These are phyloP conservation scores for Cosmopolites sordidus DNA, from an alignment of 2,888 invertebrate genomes.

Conservation along the genomic window DNA sequence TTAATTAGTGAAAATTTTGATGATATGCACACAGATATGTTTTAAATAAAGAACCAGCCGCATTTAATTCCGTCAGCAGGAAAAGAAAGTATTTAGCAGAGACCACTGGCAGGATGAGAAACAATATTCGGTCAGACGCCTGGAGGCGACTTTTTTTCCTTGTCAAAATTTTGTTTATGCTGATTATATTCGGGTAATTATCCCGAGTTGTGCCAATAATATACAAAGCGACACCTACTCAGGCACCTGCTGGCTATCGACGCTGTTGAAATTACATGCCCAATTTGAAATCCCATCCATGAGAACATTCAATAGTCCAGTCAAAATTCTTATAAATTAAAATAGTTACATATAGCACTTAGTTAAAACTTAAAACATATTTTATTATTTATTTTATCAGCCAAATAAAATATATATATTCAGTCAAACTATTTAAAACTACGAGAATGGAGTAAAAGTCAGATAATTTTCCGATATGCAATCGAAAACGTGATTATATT, in stretches of 20 bases:
- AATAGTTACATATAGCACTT: no score
- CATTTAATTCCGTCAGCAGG: no score
- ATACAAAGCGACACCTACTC: constrained; percentile 24
- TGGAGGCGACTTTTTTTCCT: constrained; percentile 14
- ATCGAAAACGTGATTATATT: no score
- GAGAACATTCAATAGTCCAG: constrained; percentile 7
- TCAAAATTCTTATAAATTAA: no score
- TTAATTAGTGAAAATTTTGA: constrained; percentile 23
- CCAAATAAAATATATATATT: no score
- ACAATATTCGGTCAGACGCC: neutral
- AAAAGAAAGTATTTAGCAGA: neutral
- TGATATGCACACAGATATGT: constrained; percentile 18
- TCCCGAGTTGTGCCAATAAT: constrained; percentile 24
- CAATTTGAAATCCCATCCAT: constrained; percentile 18
- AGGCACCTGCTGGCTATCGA: constrained; percentile 20
- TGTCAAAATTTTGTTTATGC: constrained; percentile 20
- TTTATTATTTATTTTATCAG: no score
- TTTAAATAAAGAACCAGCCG: no score
- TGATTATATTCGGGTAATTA: constrained; percentile 25
- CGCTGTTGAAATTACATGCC: constrained; percentile 16
- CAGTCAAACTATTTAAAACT: no score
- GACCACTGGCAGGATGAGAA: neutral
- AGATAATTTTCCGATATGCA: no score
- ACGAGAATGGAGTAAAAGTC: no score
- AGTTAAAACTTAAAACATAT: no score